These are phyloP conservation scores for Acropora yongei DNA, from an alignment of 64 coral and sea anemone genomes.

Conservation along the genomic window DNA sequence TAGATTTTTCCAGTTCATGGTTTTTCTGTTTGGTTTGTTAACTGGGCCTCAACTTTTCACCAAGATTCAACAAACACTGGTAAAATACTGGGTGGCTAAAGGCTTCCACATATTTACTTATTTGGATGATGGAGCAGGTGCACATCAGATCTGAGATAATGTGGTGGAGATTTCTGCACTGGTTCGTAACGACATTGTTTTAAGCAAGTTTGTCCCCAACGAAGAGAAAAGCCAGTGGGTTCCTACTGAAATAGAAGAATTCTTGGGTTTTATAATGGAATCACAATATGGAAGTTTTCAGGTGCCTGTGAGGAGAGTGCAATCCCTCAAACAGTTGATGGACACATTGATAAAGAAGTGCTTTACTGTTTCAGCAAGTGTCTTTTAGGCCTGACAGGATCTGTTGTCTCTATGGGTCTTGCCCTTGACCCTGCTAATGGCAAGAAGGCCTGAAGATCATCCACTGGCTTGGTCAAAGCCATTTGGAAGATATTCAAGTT, in stretches of 20 bases:
- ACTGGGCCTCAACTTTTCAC: slow-evolving; percentile 42
- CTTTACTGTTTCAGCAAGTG: slow-evolving; percentile 14
- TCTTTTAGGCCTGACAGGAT: slow-evolving; percentile 46
- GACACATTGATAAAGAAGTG: background rate
- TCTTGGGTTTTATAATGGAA: slow-evolving; percentile 72
- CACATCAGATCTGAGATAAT: background rate
- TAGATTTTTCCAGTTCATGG: slow-evolving; percentile 50
- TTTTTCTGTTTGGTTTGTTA: slow-evolving; percentile 45
- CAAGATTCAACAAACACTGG: slow-evolving; percentile 46
- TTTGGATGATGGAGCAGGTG: slow-evolving; percentile 54
- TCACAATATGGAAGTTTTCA: slow-evolving; percentile 27
- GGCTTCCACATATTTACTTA: slow-evolving; percentile 52
- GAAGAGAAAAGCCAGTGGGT: slow-evolving; percentile 75
- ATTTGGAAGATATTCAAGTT: slow-evolving; percentile 23
- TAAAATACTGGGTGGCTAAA: slow-evolving; percentile 58
- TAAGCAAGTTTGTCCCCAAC: slow-evolving; percentile 49
- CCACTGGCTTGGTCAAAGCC: background rate
- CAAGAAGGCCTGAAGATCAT: slow-evolving; percentile 2
- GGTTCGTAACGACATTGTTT: background rate
- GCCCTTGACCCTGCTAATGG: slow-evolving; percentile 42
- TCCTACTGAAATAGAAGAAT: slow-evolving; percentile 40
- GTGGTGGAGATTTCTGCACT: background rate
- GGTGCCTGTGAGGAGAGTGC: slow-evolving; percentile 29
- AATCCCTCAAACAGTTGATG: slow-evolving; percentile 7
- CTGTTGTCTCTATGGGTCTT: slow-evolving; percentile 58